Percentiles rank a stretch among this genome's conserved stretches.
phyloP scores from a whole-genome alignment of 2,888 invertebrate species.

The Leptopilina drosophilae region DNA sequence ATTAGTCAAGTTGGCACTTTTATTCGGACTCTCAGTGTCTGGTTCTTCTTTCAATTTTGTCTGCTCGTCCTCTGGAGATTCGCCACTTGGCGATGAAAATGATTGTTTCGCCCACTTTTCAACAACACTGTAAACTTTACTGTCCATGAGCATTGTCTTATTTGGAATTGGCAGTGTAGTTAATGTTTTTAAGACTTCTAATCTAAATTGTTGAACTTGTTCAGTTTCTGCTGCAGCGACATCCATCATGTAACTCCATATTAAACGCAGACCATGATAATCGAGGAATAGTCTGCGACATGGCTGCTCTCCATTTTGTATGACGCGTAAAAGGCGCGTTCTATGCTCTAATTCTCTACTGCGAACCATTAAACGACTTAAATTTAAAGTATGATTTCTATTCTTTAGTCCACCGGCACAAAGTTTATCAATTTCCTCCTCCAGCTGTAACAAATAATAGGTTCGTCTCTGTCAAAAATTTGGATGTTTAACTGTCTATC shows the following conservation, averaged over 20 bases:
- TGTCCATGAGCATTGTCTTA: slow-evolving; percentile 94
- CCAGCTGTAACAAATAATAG: slow-evolving; percentile 80
- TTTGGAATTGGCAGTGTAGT: slow-evolving; percentile 93
- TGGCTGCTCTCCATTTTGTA: slow-evolving; percentile 88
- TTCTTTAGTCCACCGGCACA: slow-evolving; percentile 89
- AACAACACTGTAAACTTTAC: slow-evolving; percentile 90
- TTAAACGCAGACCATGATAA: slow-evolving; percentile 93
- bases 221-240: slow-evolving; percentile 79
- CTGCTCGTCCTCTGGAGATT: slow-evolving; percentile 73
- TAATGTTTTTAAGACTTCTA: slow-evolving; percentile 87
- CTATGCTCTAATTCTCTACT: slow-evolving; percentile 90
- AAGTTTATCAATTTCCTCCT: slow-evolving; percentile 92
- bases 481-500: slow-evolving; percentile 30
- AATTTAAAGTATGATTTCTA: slow-evolving; percentile 91
- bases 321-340: slow-evolving; percentile 85
- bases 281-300: slow-evolving; percentile 93
- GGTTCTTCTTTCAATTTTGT: slow-evolving; percentile 64
- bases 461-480: slow-evolving; percentile 48
- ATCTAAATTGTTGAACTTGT: slow-evolving; percentile 72
- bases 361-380: slow-evolving; percentile 94
- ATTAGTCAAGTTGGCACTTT: slow-evolving; percentile 56
- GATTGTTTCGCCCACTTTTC: slow-evolving; percentile 86
- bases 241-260: slow-evolving; percentile 96
- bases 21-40: slow-evolving; percentile 66
- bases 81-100: slow-evolving; percentile 65